Percentiles rank a stretch among this genome's conserved stretches.
phyloP scores from a whole-genome alignment of 2,888 invertebrate species.

The Stomorhina lunata region DNA sequence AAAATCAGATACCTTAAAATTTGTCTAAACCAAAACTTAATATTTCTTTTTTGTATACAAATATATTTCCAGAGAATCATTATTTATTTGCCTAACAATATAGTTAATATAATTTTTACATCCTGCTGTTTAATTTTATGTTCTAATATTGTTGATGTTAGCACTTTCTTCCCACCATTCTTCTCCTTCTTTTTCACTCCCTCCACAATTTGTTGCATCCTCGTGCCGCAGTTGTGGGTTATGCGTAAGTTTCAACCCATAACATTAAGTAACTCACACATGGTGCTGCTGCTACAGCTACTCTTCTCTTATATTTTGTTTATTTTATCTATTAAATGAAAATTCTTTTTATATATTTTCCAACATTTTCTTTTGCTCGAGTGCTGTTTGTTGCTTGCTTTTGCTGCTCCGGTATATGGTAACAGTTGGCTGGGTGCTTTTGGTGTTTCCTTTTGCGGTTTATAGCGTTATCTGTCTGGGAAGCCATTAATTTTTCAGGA shows the following conservation, averaged over 20 bases:
- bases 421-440: conserved; percentile 26
- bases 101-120: conserved; percentile 12
- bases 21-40: no score
- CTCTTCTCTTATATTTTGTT: conserved; percentile 10
- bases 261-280: conserved; percentile 5
- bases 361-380: background rate
- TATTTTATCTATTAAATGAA: background rate
- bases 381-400: no score
- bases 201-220: conserved; percentile 41
- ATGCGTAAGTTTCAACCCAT: conserved; percentile 11
- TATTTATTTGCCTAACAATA: background rate
- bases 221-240: conserved; percentile 29
- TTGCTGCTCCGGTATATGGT: no score
- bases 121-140: conserved; percentile 48
- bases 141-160: conserved; percentile 4
- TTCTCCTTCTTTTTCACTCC: conserved; percentile 11
- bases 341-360: background rate
- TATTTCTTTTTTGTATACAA: background rate
- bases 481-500: conserved; percentile 78
- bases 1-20: no score
- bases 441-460: conserved; percentile 68
- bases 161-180: conserved; percentile 11
- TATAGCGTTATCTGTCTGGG: conserved; percentile 77
- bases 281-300: conserved; percentile 30
- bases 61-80: background rate